phyloP scores from a whole-genome alignment of 2,797 vertebrate genomes.

The Protosalanx chinensis region DNA sequence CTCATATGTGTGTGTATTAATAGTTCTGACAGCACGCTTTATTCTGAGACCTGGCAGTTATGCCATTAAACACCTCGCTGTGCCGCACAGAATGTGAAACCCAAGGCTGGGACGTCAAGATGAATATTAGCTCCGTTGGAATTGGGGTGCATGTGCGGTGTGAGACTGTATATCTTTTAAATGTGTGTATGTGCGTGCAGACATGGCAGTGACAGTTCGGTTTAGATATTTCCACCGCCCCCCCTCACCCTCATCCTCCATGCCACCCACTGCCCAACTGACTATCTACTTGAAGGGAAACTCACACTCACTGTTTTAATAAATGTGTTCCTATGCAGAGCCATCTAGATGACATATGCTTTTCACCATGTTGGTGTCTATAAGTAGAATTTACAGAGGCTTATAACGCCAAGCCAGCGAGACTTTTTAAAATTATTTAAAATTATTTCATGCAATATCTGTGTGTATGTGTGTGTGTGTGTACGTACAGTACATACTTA shows the following conservation, averaged over 20 bases:
- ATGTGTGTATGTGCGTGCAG: constrained; percentile 9
- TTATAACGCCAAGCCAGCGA: too few relatives aligned
- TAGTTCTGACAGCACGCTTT: constrained; percentile 36
- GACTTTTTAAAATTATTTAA: too few relatives aligned
- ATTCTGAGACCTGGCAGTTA: constrained; percentile 24
- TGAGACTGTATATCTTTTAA: background rate
- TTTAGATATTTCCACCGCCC: constrained; percentile 11
- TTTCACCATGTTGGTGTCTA: too few relatives aligned
- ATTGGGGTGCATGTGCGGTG: background rate
- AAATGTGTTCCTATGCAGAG: constrained; percentile 17
- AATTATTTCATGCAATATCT: background rate
- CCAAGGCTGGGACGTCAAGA: constrained; percentile 26
- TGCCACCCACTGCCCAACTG: background rate
- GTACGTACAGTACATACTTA: background rate
- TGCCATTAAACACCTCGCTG: constrained; percentile 37
- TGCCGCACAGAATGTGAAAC: constrained; percentile 36
- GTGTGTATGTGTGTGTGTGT: background rate
- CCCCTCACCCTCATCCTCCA: background rate
- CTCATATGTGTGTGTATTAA: constrained; percentile 27
- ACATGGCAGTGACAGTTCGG: constrained; percentile 27
- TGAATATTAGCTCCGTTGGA: constrained; percentile 19
- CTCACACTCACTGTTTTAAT: constrained; percentile 35
- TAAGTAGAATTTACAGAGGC: too few relatives aligned
- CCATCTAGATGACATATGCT: too few relatives aligned
- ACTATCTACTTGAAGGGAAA: constrained; percentile 22